Evolutionary conservation across 2,797 vertebrate genomes (phyloP).

Genomic region (Rhinichthys osculus): DNA sequence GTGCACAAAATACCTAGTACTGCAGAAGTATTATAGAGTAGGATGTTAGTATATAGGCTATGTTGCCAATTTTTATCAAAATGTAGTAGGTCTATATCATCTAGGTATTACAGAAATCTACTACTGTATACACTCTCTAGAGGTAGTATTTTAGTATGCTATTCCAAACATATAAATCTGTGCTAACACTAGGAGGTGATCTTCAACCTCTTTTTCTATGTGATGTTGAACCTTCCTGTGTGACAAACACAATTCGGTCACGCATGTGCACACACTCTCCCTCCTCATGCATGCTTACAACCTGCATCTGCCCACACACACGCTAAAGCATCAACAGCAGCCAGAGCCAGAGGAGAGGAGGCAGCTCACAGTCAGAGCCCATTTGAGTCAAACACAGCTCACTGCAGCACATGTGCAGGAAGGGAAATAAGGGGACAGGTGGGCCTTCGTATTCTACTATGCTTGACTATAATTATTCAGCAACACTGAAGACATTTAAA

Average conservation of each 20-base stretch:
- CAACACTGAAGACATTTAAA: background rate
- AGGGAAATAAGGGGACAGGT: background rate
- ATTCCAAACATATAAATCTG: background rate
- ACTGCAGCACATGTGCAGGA: background rate
- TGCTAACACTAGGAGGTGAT: constrained; percentile 26
- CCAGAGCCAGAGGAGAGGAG: constrained; percentile 4
- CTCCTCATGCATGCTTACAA: constrained; percentile 59
- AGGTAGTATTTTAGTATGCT: background rate
- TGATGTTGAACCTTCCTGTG: constrained; percentile 42
- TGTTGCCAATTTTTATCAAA: background rate
- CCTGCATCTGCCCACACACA: constrained; percentile 52
- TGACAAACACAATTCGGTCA: constrained; percentile 41
- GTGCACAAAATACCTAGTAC: background rate
- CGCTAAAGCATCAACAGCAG: constrained; percentile 5
- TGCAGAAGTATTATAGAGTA: background rate
- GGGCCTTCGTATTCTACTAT: background rate
- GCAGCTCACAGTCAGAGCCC: background rate
- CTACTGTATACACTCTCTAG: background rate
- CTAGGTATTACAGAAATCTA: background rate
- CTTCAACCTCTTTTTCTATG: constrained; percentile 38
- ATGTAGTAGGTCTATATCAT: background rate
- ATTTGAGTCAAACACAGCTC: constrained; percentile 70
- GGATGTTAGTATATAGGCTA: background rate
- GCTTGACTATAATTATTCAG: background rate
- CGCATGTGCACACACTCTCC: constrained; percentile 12